These are phyloP conservation scores for Sycophila texana DNA, from an alignment of 2,888 invertebrate genomes.

Conservation along the genomic window DNA sequence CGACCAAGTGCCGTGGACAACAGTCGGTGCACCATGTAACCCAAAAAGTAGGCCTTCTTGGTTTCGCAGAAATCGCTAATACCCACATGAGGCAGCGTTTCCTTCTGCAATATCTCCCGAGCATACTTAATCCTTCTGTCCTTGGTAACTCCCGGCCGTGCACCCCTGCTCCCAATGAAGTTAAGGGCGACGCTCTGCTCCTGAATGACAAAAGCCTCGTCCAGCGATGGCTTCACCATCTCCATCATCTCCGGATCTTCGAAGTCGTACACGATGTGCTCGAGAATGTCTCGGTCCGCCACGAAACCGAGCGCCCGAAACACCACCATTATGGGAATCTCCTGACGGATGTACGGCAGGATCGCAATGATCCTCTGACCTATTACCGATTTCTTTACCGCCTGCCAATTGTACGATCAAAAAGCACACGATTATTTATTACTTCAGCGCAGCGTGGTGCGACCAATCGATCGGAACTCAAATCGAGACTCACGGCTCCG, in stretches of 20 bases:
- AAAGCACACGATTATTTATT: not conserved
- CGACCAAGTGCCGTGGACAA: constrained; percentile 94
- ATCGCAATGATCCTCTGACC: constrained; percentile 98
- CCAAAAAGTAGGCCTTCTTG: constrained; percentile 98
- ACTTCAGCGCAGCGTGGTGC: too few relatives aligned
- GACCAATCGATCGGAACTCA: not conserved
- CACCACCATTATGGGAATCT: constrained; percentile 99
- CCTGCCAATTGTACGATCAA: constrained; percentile 71
- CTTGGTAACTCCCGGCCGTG: constrained; percentile 97
- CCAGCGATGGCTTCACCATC: constrained; percentile 99
- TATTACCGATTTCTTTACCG: constrained; percentile 97
- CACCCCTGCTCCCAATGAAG: constrained; percentile 98
- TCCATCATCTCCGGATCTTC: constrained; percentile 99
- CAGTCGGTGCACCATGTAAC: constrained; percentile 99
- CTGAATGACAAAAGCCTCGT: constrained; percentile 99
- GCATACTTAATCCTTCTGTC: constrained; percentile 99
- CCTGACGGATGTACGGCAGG: constrained; percentile 98
- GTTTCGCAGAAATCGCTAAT: constrained; percentile 99
- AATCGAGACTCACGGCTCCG: constrained; percentile 79
- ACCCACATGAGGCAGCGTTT: constrained; percentile 99
- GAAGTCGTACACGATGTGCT: constrained; percentile 99
- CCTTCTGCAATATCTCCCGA: constrained; percentile 98
- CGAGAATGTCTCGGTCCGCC: constrained; percentile 98
- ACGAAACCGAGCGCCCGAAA: constrained; percentile 99
- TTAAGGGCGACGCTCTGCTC: constrained; percentile 99